Percentiles rank a stretch among this genome's conserved stretches.
phyloP scores from a whole-genome alignment of 2,113 vertebrate genomes.

The Montifringilla adamsi region DNA sequence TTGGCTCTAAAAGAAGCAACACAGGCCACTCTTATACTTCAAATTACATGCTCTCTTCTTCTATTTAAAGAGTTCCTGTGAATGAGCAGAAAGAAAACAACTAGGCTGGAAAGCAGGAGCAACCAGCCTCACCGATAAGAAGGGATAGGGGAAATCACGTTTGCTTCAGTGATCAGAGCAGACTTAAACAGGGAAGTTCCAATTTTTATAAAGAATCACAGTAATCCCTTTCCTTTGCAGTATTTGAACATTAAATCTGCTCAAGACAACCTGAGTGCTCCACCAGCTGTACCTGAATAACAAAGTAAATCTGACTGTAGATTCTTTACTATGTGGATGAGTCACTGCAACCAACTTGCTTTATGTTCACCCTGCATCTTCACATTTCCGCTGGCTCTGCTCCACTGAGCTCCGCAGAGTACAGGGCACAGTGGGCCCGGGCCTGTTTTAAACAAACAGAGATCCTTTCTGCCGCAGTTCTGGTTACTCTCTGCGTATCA shows the following conservation, averaged over 20 bases:
- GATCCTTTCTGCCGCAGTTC: neutral
- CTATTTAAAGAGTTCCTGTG: neutral
- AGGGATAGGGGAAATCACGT: neutral
- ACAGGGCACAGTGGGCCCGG: accelerated
- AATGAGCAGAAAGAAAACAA: neutral
- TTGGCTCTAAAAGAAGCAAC: neutral
- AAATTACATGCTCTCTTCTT: neutral
- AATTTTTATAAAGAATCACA: neutral
- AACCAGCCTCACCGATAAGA: neutral
- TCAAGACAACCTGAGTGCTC: neutral
- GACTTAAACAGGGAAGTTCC: neutral
- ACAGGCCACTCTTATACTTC: neutral
- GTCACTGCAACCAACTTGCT: neutral
- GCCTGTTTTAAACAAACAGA: neutral
- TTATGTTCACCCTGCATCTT: accelerated
- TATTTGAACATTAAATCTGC: neutral
- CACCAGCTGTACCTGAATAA: neutral
- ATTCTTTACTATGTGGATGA: neutral
- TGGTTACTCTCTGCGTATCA: accelerated
- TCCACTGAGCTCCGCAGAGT: accelerated
- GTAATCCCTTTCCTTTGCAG: neutral
- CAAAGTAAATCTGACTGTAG: neutral
- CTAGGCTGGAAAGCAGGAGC: neutral
- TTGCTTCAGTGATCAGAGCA: neutral
- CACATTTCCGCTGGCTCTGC: neutral